These are phyloP conservation scores for Kryptopterus vitreolus DNA, from an alignment of 2,797 vertebrate species.

Conservation along the genomic window DNA sequence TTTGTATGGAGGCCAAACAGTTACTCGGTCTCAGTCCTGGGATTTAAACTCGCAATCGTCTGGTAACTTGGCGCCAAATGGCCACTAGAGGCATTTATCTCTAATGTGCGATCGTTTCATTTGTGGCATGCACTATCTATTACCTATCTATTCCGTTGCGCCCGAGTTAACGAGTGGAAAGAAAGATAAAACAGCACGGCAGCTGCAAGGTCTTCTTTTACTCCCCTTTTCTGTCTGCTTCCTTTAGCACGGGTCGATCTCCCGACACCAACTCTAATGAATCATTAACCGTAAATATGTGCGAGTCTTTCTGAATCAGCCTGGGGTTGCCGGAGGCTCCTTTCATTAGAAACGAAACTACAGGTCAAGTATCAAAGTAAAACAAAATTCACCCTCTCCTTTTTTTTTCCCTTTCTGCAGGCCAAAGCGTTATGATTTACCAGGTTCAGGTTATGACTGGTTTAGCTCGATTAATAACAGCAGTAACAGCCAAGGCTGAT, in stretches of 20 bases:
- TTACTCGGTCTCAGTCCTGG: not conserved
- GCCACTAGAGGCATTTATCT: slow-evolving; percentile 3
- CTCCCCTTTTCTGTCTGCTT: slow-evolving; percentile 11
- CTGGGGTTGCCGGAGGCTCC: not conserved
- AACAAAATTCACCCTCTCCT: not conserved
- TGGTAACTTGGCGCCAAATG: not conserved
- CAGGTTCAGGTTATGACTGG: not conserved
- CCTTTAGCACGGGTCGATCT: not conserved
- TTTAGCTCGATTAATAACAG: not conserved
- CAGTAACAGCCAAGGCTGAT: not conserved
- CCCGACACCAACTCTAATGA: slow-evolving; percentile 8
- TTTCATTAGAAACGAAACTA: slow-evolving; percentile 4
- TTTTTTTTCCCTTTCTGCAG: slow-evolving; percentile 10
- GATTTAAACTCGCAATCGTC: not conserved
- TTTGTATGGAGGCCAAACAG: not conserved
- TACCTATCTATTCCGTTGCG: not conserved
- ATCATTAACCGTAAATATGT: slow-evolving; percentile 26
- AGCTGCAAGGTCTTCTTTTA: slow-evolving; percentile 10
- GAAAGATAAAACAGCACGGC: not conserved
- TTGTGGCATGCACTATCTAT: not conserved
- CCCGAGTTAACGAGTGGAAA: not conserved
- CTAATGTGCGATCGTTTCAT: not conserved
- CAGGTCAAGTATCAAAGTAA: not conserved
- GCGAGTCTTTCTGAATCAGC: slow-evolving; percentile 5
- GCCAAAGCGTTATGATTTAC: not conserved